Evolutionary conservation across 1,140 invertebrate species (phyloP).

Genomic region (Solenopsis invicta): DNA sequence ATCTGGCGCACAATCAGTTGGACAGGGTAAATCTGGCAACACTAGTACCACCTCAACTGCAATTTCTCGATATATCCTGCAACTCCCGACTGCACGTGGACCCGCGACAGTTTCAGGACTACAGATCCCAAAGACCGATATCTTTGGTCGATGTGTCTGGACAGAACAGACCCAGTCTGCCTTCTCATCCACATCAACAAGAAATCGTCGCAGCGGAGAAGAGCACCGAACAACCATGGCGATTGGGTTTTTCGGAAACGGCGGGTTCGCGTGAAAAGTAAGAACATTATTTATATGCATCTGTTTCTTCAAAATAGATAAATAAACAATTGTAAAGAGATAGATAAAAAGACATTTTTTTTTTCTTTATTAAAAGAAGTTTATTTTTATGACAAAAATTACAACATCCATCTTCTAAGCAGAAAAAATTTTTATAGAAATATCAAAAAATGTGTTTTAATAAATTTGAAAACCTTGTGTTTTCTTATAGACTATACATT

Average conservation of each 20-base stretch:
- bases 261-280: slow-evolving; percentile 90
- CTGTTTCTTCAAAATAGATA: background rate
- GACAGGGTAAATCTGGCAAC: slow-evolving; percentile 92
- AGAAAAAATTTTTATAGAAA: background rate
- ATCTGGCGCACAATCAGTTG: slow-evolving; percentile 94
- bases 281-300: slow-evolving; percentile 1
- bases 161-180: slow-evolving; percentile 90
- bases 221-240: slow-evolving; percentile 90
- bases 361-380: background rate
- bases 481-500: slow-evolving; percentile 88
- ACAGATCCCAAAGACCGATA: slow-evolving; percentile 92
- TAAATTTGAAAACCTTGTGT: background rate
- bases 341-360: background rate
- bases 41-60: slow-evolving; percentile 93
- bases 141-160: slow-evolving; percentile 94
- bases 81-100: slow-evolving; percentile 93
- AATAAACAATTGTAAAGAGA: background rate
- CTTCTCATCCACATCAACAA: slow-evolving; percentile 89
- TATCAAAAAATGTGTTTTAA: background rate
- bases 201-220: slow-evolving; percentile 88
- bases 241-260: slow-evolving; percentile 94
- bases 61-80: slow-evolving; percentile 94
- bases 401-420: background rate
- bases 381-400: slow-evolving; percentile 16
- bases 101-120: slow-evolving; percentile 92